These are phyloP conservation scores for Pseudoatta argentina DNA, from an alignment of 1,140 invertebrate genomes.

Conservation along the genomic window DNA sequence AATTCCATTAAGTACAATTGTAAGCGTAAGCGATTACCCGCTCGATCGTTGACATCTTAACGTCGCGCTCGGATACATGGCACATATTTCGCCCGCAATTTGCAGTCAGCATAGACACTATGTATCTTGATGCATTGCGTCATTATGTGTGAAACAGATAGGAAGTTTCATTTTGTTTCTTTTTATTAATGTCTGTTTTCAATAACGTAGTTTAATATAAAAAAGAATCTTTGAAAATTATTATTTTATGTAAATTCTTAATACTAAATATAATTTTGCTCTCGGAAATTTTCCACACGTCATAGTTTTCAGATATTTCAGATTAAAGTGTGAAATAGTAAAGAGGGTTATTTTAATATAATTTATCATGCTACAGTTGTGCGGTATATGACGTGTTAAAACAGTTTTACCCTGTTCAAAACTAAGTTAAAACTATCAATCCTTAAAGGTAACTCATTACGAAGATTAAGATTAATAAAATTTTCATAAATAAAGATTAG, in stretches of 20 bases:
- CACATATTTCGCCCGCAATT: constrained; percentile 28
- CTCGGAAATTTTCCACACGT: not conserved
- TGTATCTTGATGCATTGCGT: not conserved
- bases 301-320: constrained; percentile 2
- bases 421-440: constrained; percentile 29
- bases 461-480: constrained; percentile 27
- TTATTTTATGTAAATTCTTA: not conserved
- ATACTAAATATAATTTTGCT: not conserved
- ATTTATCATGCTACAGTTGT: constrained; percentile 28
- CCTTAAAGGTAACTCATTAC: constrained; percentile 10
- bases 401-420: constrained; percentile 1
- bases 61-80: constrained; percentile 4
- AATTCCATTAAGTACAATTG: constrained; percentile 47
- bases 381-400: constrained; percentile 32
- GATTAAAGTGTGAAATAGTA: constrained; percentile 11
- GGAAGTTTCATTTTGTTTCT: not conserved
- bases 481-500: not conserved
- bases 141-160: not conserved
- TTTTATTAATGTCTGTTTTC: not conserved
- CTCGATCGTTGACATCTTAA: constrained; percentile 48
- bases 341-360: constrained; percentile 28
- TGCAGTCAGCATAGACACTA: not conserved
- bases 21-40: constrained; percentile 44
- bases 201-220: not conserved
- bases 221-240: not conserved